Percentiles rank a stretch among this genome's conserved stretches.
Evolutionary conservation across 1,140 invertebrate genomes (phyloP).

Genomic region (Ceratitis capitata): DNA sequence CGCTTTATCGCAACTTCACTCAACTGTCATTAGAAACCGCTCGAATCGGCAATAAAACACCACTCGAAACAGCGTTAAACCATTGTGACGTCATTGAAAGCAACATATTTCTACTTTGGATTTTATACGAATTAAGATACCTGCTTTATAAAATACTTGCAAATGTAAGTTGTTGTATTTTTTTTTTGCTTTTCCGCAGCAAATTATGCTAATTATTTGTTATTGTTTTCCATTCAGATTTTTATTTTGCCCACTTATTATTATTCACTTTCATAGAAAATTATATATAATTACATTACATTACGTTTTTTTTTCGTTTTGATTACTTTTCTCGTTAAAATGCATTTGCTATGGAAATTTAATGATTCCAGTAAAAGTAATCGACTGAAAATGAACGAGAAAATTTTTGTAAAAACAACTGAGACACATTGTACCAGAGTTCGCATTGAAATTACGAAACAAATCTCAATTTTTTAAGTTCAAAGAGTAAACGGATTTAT

Average conservation of each 20-base stretch:
- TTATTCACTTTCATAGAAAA: not conserved
- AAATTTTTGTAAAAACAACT: not conserved
- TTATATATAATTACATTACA: not conserved
- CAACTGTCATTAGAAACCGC: not conserved
- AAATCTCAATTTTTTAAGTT: too few species aligned
- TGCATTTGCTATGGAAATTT: not conserved
- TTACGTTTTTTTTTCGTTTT: not conserved
- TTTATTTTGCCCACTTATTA: not conserved
- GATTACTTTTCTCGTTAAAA: not conserved
- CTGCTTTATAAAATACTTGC: not conserved
- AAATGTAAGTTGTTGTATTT: constrained; percentile 13
- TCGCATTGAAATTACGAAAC: not conserved
- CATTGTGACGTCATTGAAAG: not conserved
- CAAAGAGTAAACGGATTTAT: too few species aligned
- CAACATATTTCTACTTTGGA: not conserved
- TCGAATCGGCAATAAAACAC: not conserved
- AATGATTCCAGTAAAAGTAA: not conserved
- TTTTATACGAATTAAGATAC: not conserved
- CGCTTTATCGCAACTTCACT: not conserved
- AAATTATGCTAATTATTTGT: not conserved
- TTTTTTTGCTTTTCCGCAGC: not conserved
- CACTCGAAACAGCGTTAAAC: not conserved
- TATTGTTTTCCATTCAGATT: not conserved
- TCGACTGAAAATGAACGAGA: not conserved
- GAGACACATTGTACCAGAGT: not conserved